Evolutionary conservation across 2,113 vertebrate species (phyloP).

Genomic region (Bungarus multicinctus): DNA sequence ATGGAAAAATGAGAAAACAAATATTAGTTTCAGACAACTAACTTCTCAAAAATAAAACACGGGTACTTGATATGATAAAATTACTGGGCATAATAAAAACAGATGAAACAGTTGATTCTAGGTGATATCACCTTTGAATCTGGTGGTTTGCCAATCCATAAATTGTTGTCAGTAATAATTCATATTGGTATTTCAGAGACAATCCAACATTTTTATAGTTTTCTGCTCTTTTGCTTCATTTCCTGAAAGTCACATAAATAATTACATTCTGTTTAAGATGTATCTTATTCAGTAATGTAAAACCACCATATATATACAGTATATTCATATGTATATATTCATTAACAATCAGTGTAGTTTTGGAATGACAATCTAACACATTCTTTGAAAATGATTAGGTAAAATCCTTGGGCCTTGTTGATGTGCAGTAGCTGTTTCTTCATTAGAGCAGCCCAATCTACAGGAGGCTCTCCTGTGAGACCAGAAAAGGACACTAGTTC

Average conservation of each 20-base stretch:
- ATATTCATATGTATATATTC: too few relatives aligned
- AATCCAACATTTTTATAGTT: neutral
- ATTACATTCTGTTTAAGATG: neutral
- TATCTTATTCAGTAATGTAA: neutral
- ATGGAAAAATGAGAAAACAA: neutral
- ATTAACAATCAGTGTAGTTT: neutral
- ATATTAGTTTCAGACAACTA: neutral
- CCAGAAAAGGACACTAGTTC: neutral
- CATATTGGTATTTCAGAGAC: neutral
- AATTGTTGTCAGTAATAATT: neutral
- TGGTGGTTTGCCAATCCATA: neutral
- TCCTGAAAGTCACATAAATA: neutral
- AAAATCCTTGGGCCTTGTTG: neutral
- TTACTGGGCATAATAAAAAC: neutral
- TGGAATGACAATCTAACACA: neutral
- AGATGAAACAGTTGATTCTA: neutral
- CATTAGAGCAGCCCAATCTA: neutral
- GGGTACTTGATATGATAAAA: neutral
- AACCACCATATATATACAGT: neutral
- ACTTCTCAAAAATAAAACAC: neutral
- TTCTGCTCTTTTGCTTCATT: neutral
- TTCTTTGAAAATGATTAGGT: neutral
- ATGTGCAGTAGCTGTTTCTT: neutral
- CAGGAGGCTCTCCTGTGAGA: neutral
- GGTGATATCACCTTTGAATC: neutral